Percentiles rank a stretch among this genome's conserved stretches.
Evolutionary conservation across 2,113 vertebrate genomes (phyloP).

Genomic region (Xiphorhynchus elegans): DNA sequence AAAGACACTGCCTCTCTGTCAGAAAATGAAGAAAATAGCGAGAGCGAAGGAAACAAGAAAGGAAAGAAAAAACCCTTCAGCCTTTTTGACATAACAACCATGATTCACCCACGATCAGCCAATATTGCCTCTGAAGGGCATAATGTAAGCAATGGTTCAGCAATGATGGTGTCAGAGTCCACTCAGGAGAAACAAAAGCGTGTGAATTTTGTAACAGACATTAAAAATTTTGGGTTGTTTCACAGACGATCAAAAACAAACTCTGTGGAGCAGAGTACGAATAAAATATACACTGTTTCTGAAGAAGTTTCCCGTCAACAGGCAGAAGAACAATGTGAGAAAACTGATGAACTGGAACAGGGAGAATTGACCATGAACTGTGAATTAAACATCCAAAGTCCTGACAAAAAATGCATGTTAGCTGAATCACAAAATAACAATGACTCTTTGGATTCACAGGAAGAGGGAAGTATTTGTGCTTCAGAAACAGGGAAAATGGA

Average conservation of each 20-base stretch:
- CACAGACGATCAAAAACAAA: constrained; percentile 78
- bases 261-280: constrained; percentile 67
- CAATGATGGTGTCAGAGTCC: constrained; percentile 67
- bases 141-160: constrained; percentile 76
- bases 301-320: constrained; percentile 81
- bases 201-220: constrained; percentile 76
- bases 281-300: constrained; percentile 82
- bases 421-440: constrained; percentile 27
- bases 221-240: constrained; percentile 79
- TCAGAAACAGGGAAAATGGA: constrained; percentile 49
- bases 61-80: constrained; percentile 76
- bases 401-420: constrained; percentile 41
- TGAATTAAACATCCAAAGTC: constrained; percentile 61
- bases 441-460: constrained; percentile 40
- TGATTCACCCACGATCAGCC: constrained; percentile 76
- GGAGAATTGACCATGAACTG: constrained; percentile 61
- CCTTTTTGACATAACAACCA: constrained; percentile 77
- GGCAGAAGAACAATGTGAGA: constrained; percentile 63
- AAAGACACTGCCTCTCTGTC: constrained; percentile 72
- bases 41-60: constrained; percentile 69
- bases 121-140: constrained; percentile 66
- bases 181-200: constrained; percentile 76
- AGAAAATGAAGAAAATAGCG: constrained; percentile 79
- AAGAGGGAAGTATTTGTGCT: constrained; percentile 35
- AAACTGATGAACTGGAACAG: constrained; percentile 64